Base-by-base conservation (phyloP, 2,888 invertebrate genomes). In the Habrosyne pyritoides region DNA sequence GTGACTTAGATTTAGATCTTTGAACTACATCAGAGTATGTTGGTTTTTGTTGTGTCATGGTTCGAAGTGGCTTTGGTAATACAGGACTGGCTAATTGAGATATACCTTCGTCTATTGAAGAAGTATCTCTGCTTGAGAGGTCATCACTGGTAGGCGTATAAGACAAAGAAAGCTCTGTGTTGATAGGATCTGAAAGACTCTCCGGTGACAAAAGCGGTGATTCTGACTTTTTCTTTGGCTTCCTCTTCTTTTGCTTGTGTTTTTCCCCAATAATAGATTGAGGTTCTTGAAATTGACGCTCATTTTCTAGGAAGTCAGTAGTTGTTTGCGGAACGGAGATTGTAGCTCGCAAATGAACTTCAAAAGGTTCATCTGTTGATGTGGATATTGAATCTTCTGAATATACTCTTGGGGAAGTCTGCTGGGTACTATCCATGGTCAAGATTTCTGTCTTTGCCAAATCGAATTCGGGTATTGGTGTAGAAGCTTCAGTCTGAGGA, bases 281-380 rank as follows among this genome's bases (percentile, higher is more conserved):
- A 10, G 86, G 69, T 67, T 84, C 83, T 63, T 83, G 81, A 26
- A 69, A 66, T 57, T 83, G 80, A 6, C 89, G 82, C 78, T 91
- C 91, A 64, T 71, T 86, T n/a, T 87, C 81, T 47, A 92, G 75
- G 48, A 92, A 91, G 52, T 89, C 87, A 10, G 75, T 80, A 6
- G 79, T 89, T 52, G 77, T 75, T 77, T 89, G 85, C 46, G 94
- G 93, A 58, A 95, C 93, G 0, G 94, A 90, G 21, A 94, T 91
- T 59, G 93, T 91, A 42, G 94, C 93, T 68, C 94, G 84, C 26
- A 95, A 87, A 64, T 94, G 93, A n/a, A 95, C 90, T 87, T 95
- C 94, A 65, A 93, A 94, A 12, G 93, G 91, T 63, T 93, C 93
- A 60, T 93, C 93, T 4, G 90, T 90, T 1, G 93, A 93, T 54